Evolutionary conservation across 2,888 invertebrate species (phyloP).

Genomic region (Mimas tiliae): DNA sequence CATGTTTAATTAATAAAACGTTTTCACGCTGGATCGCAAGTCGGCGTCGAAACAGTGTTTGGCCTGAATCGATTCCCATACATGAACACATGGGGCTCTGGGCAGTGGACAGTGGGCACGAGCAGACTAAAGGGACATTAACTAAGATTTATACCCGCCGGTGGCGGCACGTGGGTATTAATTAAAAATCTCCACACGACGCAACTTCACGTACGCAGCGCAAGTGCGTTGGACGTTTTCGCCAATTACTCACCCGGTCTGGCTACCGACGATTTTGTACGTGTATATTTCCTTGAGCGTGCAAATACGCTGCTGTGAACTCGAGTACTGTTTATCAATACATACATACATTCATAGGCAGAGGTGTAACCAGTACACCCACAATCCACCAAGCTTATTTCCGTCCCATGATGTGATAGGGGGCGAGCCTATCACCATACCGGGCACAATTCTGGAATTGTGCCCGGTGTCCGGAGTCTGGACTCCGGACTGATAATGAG

Average conservation of each 20-base stretch:
- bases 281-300: slow-evolving; percentile 15
- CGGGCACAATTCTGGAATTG: too few species aligned
- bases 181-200: slow-evolving; percentile 77
- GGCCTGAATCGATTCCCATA: slow-evolving; percentile 55
- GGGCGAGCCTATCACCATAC: too few species aligned
- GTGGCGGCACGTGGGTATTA: slow-evolving; percentile 65
- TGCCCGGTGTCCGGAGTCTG: too few species aligned
- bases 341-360: too few species aligned
- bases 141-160: slow-evolving; percentile 78
- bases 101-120: slow-evolving; percentile 26
- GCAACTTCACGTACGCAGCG: slow-evolving; percentile 45
- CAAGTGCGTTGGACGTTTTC: slow-evolving; percentile 59
- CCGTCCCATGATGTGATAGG: too few species aligned
- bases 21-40: slow-evolving; percentile 1
- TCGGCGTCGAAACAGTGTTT: not conserved
- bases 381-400: not conserved
- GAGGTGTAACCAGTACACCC: too few species aligned
- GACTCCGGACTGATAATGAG: too few species aligned
- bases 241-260: slow-evolving; percentile 55
- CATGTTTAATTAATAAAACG: not conserved
- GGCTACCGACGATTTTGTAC: slow-evolving; percentile 13
- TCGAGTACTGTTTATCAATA: slow-evolving; percentile 11
- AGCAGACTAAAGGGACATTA: slow-evolving; percentile 80
- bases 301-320: not conserved
- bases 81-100: slow-evolving; percentile 58